Conservation (phyloP, 2,797 vertebrate species). For the Falco concolor region DNA sequence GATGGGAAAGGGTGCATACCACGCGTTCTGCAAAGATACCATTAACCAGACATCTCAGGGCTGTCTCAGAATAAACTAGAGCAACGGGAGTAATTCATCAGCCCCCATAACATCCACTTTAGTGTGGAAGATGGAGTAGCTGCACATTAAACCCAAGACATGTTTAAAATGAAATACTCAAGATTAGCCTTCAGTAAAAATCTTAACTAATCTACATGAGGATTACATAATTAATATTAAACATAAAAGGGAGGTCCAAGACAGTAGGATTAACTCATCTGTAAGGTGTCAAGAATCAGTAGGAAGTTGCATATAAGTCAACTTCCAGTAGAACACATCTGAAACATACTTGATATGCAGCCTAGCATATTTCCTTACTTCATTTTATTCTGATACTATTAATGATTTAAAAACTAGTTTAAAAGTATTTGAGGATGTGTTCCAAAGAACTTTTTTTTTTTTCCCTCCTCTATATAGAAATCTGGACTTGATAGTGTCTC, state of each 20-base stretch:
- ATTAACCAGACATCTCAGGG: neutral
- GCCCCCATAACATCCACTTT: neutral
- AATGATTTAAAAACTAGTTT: neutral
- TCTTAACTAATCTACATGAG: neutral
- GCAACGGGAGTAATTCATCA: neutral
- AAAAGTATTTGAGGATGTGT: neutral
- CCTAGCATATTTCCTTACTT: neutral
- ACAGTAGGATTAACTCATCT: neutral
- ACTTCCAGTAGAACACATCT: neutral
- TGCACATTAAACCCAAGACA: neutral
- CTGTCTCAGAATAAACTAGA: neutral
- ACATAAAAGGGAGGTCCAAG: neutral
- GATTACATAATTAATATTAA: neutral
- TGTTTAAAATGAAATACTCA: neutral
- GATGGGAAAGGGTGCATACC: neutral
- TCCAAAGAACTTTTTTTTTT: neutral
- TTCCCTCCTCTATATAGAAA: conserved; percentile 70
- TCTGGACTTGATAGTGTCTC: conserved; percentile 84
- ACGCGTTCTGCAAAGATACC: neutral
- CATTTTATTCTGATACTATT: neutral
- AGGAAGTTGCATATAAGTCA: neutral
- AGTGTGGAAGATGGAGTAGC: neutral
- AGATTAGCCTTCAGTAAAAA: neutral
- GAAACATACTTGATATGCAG: neutral
- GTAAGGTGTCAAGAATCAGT: neutral